Conservation (phyloP, 2,797 vertebrate genomes). For the Melanotaenia trifasciata region DNA sequence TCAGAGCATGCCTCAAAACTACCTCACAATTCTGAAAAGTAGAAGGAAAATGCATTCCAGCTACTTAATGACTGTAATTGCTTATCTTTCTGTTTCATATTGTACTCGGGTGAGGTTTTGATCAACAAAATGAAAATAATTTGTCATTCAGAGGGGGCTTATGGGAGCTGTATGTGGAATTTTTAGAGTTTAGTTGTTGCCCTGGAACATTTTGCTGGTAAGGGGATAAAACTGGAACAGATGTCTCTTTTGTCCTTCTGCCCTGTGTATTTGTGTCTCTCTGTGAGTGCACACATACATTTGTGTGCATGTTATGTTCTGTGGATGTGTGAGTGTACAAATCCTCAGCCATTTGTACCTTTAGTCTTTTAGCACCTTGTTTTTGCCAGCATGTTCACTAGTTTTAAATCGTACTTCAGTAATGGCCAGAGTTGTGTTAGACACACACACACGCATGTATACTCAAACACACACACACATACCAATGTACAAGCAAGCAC, state of each 20-base stretch:
- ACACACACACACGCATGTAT: conserved; percentile 37
- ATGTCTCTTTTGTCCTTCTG: conserved; percentile 69
- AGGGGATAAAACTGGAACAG: conserved; percentile 66
- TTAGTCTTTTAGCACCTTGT: conserved; percentile 79
- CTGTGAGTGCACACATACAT: conserved; percentile 2
- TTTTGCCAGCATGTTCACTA: conserved; percentile 72
- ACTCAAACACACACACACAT: conserved; percentile 4
- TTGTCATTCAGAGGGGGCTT: conserved; percentile 37
- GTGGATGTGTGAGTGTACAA: conserved; percentile 24
- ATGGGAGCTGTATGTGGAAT: conserved; percentile 27
- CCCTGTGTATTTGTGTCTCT: conserved; percentile 18
- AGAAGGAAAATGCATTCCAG: conserved; percentile 35
- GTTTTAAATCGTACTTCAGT: conserved; percentile 67
- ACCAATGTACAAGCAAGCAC: background rate
- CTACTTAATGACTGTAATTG: conserved; percentile 38
- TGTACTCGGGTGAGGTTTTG: conserved; percentile 43
- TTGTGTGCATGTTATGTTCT: conserved; percentile 6
- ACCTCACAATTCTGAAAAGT: conserved; percentile 55
- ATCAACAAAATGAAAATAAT: conserved; percentile 58
- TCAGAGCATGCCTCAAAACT: conserved; percentile 49
- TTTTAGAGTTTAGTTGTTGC: conserved; percentile 53
- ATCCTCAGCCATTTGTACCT: conserved; percentile 64
- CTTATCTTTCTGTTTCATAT: conserved; percentile 47
- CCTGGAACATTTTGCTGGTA: conserved; percentile 51
- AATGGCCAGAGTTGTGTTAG: conserved; percentile 65